These are phyloP conservation scores for Trichacis sp. DNA, from an alignment of 2,888 invertebrate genomes.

Conservation along the genomic window DNA sequence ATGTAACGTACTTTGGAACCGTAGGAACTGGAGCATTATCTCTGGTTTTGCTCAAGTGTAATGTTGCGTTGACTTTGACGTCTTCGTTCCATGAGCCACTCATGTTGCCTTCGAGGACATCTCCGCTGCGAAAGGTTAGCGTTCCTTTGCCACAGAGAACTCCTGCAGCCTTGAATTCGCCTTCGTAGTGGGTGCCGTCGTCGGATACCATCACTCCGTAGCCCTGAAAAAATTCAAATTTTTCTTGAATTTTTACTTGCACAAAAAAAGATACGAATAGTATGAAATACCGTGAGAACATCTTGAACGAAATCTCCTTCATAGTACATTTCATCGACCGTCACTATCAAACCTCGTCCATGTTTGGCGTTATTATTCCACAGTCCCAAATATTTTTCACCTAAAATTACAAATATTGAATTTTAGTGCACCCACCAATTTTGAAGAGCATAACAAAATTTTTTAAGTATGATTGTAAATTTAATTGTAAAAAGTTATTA, in stretches of 20 bases:
- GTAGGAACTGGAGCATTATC: slow-evolving; percentile 67
- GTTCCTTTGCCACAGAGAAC: slow-evolving; percentile 86
- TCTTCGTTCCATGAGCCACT: slow-evolving; percentile 83
- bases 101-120: slow-evolving; percentile 80
- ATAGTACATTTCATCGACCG: slow-evolving; percentile 90
- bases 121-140: slow-evolving; percentile 83
- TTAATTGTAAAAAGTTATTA: no score
- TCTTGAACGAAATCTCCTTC: slow-evolving; percentile 88
- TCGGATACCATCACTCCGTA: slow-evolving; percentile 89
- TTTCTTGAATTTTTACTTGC: neutral
- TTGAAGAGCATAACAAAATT: no score
- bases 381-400: slow-evolving; percentile 91
- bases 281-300: slow-evolving; percentile 75
- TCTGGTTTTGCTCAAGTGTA: slow-evolving; percentile 76
- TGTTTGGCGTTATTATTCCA: slow-evolving; percentile 88
- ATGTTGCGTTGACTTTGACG: slow-evolving; percentile 81
- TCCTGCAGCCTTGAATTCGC: slow-evolving; percentile 84
- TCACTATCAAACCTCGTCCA: slow-evolving; percentile 88
- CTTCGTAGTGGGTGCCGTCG: slow-evolving; percentile 90
- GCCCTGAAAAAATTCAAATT: slow-evolving; percentile 72
- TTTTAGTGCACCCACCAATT: no score
- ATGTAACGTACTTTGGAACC: slow-evolving; percentile 36
- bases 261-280: neutral
- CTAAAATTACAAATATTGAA: slow-evolving; percentile 61
- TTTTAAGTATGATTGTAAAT: no score